Evolutionary conservation across 2,888 invertebrate genomes (phyloP).

Genomic region (Heliconius hortense): DNA sequence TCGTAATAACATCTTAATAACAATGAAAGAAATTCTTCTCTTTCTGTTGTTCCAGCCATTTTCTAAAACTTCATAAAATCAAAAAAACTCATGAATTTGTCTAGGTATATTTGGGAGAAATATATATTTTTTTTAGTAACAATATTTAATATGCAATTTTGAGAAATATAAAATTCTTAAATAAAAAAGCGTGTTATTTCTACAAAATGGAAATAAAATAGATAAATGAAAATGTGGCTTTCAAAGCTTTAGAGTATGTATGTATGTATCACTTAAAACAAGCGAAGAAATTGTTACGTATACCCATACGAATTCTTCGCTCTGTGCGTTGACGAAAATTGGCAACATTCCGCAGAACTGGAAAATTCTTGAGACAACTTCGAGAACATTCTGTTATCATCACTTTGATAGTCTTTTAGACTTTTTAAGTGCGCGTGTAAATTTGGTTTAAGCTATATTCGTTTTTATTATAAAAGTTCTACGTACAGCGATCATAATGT

Average conservation of each 20-base stretch:
- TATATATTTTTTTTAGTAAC: background rate
- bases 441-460: conserved; percentile 24
- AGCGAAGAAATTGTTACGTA: conserved; percentile 21
- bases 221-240: background rate
- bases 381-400: conserved; percentile 32
- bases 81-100: no score
- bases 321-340: conserved; percentile 28
- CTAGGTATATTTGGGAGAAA: no score
- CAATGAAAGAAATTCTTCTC: no score
- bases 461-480: conserved; percentile 29
- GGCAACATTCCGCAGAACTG: conserved; percentile 29
- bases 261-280: conserved; percentile 8
- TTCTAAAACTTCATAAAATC: no score
- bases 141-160: background rate
- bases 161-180: background rate
- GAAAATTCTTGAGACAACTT: conserved; percentile 28
- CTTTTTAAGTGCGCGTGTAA: conserved; percentile 27
- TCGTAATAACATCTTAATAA: no score
- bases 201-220: background rate
- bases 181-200: background rate
- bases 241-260: background rate
- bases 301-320: conserved; percentile 20
- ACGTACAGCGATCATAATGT: conserved; percentile 8
- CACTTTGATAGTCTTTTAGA: conserved; percentile 31
- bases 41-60: no score